Base-by-base conservation (phyloP, 2,797 vertebrate species). In the Taeniopygia guttata region DNA sequence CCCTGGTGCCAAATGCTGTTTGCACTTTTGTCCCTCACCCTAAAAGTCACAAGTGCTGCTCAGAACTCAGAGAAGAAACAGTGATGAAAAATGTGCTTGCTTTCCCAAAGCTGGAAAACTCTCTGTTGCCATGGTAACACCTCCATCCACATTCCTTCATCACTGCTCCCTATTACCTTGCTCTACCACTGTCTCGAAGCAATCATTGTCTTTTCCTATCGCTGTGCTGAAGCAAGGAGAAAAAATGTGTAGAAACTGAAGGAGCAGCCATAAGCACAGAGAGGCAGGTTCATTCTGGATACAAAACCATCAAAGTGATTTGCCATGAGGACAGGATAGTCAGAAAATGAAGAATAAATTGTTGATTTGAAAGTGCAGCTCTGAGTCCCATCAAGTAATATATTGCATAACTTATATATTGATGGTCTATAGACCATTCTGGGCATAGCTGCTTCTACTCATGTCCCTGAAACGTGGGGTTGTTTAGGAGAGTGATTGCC, bases 121-220 rank as follows among this genome's bases (percentile, higher is more conserved):
- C 55, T 78, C 45, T 3, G 95, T 97, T 96, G 95, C 85, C 92
- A 93, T 96, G 93, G 96, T 46, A 97, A 97, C 96, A 22, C 26
- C 85, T 97, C 80, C 36, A 68, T 75, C 91, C 60, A 73, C 81
- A 54, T 66, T 45, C 87, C 90, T 91, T 76, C 69, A 92, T 94
- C 93, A 34, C 67, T 68, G 87, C 91, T 95, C 26, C 7, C 82
- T 83, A 34, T 89, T 91, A 86, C 88, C 84, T 95, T 87, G 36
- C 64, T 94, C 56, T 42, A 0, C 59, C 1, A 4, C 49, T 70
- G 80, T 87, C 87, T 86, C 49, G 7, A 58, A 95, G 82, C 60
- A 75, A 26, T 91, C 56, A 8, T 52, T 86, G 79, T 84, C 91
- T 86, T 73, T 80, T 89, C 56, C 73, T 72, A 18, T 45, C 11